Evolutionary conservation across 2,888 invertebrate genomes (phyloP).

Genomic region (Stictocephala bisonia): DNA sequence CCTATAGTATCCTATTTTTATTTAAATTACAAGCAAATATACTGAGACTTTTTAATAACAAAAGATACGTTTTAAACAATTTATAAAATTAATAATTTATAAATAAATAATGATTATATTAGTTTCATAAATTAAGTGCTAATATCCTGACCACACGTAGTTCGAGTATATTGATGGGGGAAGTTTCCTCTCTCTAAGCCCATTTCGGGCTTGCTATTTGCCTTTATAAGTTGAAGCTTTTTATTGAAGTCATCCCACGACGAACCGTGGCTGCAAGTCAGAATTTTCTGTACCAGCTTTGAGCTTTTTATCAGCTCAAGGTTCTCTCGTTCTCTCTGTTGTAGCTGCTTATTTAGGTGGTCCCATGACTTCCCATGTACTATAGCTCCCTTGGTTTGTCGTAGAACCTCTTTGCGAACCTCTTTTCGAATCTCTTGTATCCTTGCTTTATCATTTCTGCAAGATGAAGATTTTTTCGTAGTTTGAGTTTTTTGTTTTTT

Average conservation of each 20-base stretch:
- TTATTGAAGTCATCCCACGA: slow-evolving; percentile 15
- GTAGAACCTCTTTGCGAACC: neutral
- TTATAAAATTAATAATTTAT: too few relatives aligned
- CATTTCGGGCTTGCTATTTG: too few relatives aligned
- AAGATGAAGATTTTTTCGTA: neutral
- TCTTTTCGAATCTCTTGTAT: neutral
- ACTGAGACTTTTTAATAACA: too few relatives aligned
- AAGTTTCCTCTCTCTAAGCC: too few relatives aligned
- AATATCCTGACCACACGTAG: too few relatives aligned
- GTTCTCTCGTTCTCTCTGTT: neutral
- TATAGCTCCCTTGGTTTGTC: neutral
- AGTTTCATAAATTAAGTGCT: too few relatives aligned
- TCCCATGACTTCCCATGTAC: slow-evolving; percentile 24
- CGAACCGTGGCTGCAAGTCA: neutral
- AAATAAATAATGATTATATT: too few relatives aligned
- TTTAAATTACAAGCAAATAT: too few relatives aligned
- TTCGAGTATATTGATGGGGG: too few relatives aligned
- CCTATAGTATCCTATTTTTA: too few relatives aligned
- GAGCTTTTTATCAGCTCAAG: slow-evolving; percentile 9
- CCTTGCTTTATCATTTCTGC: too few relatives aligned
- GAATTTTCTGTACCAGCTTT: slow-evolving; percentile 11
- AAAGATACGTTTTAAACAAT: too few relatives aligned
- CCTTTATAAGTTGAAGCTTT: neutral
- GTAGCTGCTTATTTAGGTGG: neutral
- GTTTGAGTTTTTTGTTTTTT: neutral